Evolutionary conservation across 2,797 vertebrate species (phyloP).

Genomic region (Malacoraja senta): DNA sequence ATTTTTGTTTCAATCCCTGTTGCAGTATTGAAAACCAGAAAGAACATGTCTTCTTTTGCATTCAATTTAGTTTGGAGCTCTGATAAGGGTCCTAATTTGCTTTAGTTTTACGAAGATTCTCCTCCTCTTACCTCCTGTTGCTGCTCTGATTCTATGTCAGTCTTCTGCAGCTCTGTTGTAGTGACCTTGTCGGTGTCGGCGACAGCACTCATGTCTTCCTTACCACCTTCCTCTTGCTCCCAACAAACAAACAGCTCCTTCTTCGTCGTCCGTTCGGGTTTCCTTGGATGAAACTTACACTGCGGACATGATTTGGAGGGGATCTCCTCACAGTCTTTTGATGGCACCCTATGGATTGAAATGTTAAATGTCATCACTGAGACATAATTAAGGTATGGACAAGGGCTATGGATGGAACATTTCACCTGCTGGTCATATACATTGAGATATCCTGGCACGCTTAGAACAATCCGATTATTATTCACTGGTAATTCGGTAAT

Average conservation of each 20-base stretch:
- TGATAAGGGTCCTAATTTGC: background rate
- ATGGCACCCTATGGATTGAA: background rate
- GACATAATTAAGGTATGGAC: background rate
- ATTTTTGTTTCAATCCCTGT: background rate
- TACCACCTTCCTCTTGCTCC: background rate
- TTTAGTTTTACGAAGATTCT: background rate
- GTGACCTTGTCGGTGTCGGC: background rate
- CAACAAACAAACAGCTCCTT: background rate
- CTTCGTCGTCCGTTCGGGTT: background rate
- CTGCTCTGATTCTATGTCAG: background rate
- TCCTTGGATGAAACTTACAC: background rate
- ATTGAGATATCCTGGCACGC: background rate
- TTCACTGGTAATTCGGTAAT: background rate
- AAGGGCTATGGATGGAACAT: background rate
- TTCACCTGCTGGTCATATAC: background rate
- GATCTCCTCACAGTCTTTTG: background rate
- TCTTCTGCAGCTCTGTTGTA: background rate
- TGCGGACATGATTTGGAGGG: background rate
- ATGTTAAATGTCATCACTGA: background rate
- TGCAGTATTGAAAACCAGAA: background rate
- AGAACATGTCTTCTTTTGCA: background rate
- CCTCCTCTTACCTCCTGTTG: background rate
- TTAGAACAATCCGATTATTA: background rate
- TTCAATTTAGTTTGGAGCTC: background rate
- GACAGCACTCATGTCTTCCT: background rate